Base-by-base conservation (phyloP, 2,797 vertebrate species). In the Bradypodion pumilum region DNA sequence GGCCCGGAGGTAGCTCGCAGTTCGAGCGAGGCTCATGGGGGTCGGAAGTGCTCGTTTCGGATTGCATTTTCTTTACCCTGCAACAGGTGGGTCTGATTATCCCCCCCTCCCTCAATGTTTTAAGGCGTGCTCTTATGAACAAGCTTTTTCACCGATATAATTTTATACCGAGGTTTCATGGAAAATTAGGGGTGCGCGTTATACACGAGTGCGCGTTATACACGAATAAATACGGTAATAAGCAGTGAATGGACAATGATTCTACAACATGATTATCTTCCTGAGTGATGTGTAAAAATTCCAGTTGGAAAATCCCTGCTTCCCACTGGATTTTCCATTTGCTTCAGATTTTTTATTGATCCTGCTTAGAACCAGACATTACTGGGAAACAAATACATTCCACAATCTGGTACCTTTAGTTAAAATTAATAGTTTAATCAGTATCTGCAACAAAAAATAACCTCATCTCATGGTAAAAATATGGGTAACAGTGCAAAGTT, bases 401-500 rank as follows among this genome's bases (percentile, higher is more conserved):
- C 75, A 78, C 21, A 59, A 72, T 32, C 42, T 29, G 42, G 12
- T 73, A 12, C 35, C 19, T 9, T 19, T 19, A 73, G 42, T 65
- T 44, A 44, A 73, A 59, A 83, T 83, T 56, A 73, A 69, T 75
- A 82, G 32, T 52, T 46, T 29, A 74, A 82, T 82, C 70, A 74
- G 32, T 72, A 27, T 62, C 40, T 78, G 42, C 37, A 60, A 16
- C 42, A 79, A 74, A 83, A 78, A n/a, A 1, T 62, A 42, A 81
- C 59, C 82, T 1, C n/a, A 0, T 46, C 29, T 0, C 27, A 4
- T 1, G n/a, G 5, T 83, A 6, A 21, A 78, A 77, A 42, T 56
- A 59, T 37, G 37, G 25, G 12, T 13, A 32, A n/a, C 6, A 32
- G 8, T 82, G 46, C n/a, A 84, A 78, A 52, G 27, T 27, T 78